A percentile compares a stretch with the other conserved stretches of the same genome.
These are phyloP conservation scores for Puntigrus tetrazona DNA, from an alignment of 2,113 vertebrate genomes.

Conservation along the genomic window DNA sequence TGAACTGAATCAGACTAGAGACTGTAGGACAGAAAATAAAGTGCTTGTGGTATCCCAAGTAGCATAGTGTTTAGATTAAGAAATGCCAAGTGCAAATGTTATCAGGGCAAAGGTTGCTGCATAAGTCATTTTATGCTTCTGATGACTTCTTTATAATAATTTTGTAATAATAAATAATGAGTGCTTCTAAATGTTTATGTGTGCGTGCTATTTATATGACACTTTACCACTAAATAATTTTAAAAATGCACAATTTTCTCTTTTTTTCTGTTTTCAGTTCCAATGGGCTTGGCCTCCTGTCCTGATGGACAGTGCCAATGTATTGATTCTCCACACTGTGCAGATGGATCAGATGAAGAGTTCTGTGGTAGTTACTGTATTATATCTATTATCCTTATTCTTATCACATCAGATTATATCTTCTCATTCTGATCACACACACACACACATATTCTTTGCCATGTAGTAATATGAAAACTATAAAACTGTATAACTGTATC, in stretches of 20 bases:
- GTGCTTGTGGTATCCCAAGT: not conserved
- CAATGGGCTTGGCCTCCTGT: conserved; percentile 43
- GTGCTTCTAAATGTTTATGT: not conserved
- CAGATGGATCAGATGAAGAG: conserved; percentile 58
- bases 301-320: conserved; percentile 57
- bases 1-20: not conserved
- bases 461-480: not conserved
- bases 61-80: not conserved
- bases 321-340: conserved; percentile 57
- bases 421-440: not conserved
- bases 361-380: conserved; percentile 64
- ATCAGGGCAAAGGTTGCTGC: not conserved
- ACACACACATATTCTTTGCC: not conserved
- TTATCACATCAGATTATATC: not conserved
- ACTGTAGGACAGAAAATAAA: not conserved
- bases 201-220: not conserved
- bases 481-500: not conserved
- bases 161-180: not conserved
- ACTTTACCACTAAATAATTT: not conserved
- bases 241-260: not conserved
- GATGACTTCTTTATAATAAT: not conserved
- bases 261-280: conserved; percentile 49
- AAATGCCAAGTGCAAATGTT: not conserved
- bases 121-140: not conserved
- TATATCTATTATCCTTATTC: not conserved